Conservation (phyloP, 2,113 vertebrate genomes). For the Progne subis region DNA sequence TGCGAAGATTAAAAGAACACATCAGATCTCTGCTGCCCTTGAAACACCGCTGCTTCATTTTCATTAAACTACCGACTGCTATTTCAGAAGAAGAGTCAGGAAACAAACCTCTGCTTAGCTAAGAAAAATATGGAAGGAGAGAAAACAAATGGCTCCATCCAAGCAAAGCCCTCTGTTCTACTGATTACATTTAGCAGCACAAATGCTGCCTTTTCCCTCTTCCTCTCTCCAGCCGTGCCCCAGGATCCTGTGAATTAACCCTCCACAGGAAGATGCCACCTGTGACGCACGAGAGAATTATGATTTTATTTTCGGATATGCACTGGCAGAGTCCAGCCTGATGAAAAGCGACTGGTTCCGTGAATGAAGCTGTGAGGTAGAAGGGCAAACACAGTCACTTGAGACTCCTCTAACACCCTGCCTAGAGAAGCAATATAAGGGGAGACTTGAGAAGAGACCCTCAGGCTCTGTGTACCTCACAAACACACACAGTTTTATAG, state of each 20-base stretch:
- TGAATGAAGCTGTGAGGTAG: background rate
- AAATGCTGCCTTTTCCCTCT: background rate
- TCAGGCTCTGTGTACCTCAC: background rate
- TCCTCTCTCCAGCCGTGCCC: background rate
- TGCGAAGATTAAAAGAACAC: background rate
- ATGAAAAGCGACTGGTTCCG: background rate
- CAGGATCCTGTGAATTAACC: background rate
- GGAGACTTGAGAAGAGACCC: background rate
- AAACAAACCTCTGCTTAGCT: background rate
- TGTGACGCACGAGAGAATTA: fast-evolving
- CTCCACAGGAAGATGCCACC: background rate
- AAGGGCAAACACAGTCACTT: background rate
- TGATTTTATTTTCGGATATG: background rate
- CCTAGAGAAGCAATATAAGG: background rate
- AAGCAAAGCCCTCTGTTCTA: background rate
- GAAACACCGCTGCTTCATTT: background rate
- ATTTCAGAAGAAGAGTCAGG: background rate
- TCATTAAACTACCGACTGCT: background rate
- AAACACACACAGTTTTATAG: background rate
- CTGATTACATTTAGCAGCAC: background rate
- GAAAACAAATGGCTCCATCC: background rate
- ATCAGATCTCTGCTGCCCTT: background rate
- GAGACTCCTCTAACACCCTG: background rate
- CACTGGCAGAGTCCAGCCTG: background rate
- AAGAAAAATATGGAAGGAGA: background rate